These are phyloP conservation scores for Callaeas wilsoni DNA, from an alignment of 2,113 vertebrate genomes.

Conservation along the genomic window DNA sequence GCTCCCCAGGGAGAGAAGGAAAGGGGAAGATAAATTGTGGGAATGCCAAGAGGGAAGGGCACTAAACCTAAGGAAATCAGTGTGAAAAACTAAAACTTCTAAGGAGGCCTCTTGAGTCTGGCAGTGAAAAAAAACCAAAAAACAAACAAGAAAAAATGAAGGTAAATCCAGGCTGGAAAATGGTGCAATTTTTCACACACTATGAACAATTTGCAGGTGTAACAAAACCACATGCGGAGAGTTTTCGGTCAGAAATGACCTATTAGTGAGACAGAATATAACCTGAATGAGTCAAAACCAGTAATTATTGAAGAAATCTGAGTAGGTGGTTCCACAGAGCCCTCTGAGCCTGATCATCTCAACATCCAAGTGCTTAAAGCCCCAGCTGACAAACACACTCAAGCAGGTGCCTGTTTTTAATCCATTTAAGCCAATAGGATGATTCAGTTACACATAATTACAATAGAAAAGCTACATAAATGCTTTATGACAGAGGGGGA, in stretches of 20 bases:
- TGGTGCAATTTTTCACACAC: neutral
- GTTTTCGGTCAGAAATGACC: neutral
- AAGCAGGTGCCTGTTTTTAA: neutral
- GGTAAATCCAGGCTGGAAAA: neutral
- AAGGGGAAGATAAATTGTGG: neutral
- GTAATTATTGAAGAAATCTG: accelerated
- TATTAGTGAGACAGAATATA: neutral
- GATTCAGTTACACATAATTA: neutral
- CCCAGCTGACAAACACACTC: neutral
- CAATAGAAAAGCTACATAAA: neutral
- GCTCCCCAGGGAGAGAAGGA: neutral
- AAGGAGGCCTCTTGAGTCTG: neutral
- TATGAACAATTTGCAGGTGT: neutral
- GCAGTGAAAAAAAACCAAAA: neutral
- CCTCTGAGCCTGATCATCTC: neutral
- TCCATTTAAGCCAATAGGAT: neutral
- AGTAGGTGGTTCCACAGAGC: neutral
- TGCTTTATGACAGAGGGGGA: neutral
- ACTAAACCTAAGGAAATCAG: neutral
- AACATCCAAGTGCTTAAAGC: neutral
- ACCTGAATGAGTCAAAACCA: neutral
- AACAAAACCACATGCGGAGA: accelerated
- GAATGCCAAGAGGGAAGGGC: neutral
- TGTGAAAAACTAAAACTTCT: neutral
- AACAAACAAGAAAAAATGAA: neutral